phyloP scores from a whole-genome alignment of 2,113 vertebrate genomes.

The Stomatorhinus ivindoensis region DNA sequence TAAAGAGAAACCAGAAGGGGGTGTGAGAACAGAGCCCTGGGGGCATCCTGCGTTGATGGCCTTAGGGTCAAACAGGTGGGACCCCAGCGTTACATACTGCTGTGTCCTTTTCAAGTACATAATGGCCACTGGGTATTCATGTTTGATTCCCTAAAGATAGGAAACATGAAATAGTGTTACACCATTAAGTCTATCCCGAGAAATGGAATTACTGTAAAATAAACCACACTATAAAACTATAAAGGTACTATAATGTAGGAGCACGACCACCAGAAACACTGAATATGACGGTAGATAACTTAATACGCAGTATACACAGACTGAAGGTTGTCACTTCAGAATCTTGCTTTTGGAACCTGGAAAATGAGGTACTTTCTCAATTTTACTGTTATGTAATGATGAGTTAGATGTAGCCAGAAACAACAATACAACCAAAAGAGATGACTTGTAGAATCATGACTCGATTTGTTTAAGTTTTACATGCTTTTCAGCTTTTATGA shows the following conservation, averaged over 20 bases:
- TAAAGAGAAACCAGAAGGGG: neutral
- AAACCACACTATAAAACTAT: neutral
- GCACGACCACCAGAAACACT: neutral
- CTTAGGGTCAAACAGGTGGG: neutral
- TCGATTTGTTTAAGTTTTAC: constrained; percentile 54
- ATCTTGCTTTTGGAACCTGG: neutral
- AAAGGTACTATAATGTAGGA: neutral
- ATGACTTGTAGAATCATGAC: constrained; percentile 34
- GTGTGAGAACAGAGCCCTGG: neutral
- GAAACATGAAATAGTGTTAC: neutral
- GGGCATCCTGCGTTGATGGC: neutral
- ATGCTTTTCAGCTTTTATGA: constrained; percentile 55
- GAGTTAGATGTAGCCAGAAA: neutral
- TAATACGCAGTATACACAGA: neutral
- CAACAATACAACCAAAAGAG: neutral
- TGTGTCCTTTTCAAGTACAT: neutral
- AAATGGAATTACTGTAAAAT: neutral
- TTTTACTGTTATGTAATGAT: neutral
- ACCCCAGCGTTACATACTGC: neutral
- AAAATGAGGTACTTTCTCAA: neutral
- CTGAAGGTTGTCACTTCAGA: neutral
- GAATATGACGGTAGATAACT: neutral
- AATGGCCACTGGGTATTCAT: neutral
- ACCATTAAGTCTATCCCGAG: neutral
- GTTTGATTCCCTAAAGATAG: neutral